A percentile compares a stretch with the other conserved stretches of the same genome.
Conservation (phyloP, 2,113 vertebrate genomes). For the Setophaga kirtlandii region DNA sequence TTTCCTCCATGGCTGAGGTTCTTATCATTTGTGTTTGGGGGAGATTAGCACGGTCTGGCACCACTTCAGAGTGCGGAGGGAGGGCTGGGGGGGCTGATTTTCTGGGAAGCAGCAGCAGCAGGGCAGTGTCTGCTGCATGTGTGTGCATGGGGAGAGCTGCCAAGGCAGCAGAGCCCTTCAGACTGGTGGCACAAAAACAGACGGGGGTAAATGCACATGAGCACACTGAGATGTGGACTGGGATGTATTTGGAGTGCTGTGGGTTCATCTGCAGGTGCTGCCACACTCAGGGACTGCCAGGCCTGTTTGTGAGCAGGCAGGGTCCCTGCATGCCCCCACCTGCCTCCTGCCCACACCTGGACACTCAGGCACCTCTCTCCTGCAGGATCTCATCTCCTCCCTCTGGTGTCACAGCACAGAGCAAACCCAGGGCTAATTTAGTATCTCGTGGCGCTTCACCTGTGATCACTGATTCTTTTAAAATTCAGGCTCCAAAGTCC, state of each 20-base stretch:
- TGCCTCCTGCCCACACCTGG: rapidly evolving
- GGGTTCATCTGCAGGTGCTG: neutral
- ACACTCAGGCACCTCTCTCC: neutral
- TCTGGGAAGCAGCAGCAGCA: neutral
- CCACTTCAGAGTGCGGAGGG: neutral
- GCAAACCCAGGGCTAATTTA: neutral
- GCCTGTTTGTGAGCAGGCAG: neutral
- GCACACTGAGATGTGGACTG: neutral
- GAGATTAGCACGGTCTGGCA: slow-evolving; percentile 34
- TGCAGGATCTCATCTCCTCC: neutral
- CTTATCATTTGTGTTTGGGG: slow-evolving; percentile 44
- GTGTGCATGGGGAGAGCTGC: neutral
- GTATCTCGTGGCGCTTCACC: neutral
- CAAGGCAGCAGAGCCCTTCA: neutral
- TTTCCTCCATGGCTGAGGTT: neutral
- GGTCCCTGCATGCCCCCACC: neutral
- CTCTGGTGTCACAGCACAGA: neutral
- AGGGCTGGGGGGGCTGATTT: neutral
- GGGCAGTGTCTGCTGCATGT: neutral
- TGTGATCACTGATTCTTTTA: neutral
- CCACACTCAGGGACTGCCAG: neutral
- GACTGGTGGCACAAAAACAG: neutral
- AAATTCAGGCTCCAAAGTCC: neutral
- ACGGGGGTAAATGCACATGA: neutral
- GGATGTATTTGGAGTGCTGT: rapidly evolving